Base-by-base conservation (phyloP, 2,113 vertebrate genomes). In the Zosterops pallidus region DNA sequence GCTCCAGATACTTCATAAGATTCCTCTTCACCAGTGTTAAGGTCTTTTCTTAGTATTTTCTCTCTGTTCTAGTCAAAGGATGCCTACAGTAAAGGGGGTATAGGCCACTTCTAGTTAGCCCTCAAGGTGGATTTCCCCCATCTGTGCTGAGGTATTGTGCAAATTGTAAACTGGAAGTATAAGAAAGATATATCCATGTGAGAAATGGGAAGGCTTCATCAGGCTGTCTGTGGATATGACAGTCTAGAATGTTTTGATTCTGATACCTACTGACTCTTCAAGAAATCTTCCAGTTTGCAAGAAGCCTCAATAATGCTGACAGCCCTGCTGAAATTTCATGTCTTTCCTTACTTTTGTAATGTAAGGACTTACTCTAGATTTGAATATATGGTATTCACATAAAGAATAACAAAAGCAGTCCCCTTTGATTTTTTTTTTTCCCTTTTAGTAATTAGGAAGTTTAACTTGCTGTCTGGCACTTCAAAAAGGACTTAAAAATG, bases 391-490 rank as follows among this genome's bases (percentile, higher is more conserved):
- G 12, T 63, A 21, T 14, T 47, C 11, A 50, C 13, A 19, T 9
- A 42, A 22, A 78, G 31, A 86, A 77, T 47, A 82, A 83, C 29
- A 37, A 81, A 71, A 77, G 28, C 37, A 53, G 6, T 35, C 12
- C 6, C 4, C 4, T 37, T 39, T 33, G 23, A 20, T 13, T 26
- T 29, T 25, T 31, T 63, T n/a, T 39, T 52, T 44, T 33, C 53
- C 9, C 24, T 74, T 49, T 29, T 33, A n/a, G 35, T 53, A 83
- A 80, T 89, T 93, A 65, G 59, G 67, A 91, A 87, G 92, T 86
- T 92, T 95, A 78, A 80, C 72, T 88, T 94, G 85, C 68, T 83
- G 63, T 93, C 92, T 85, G 79, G 41, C 79, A 79, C 88, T 96
- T 83, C 9, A 35, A 62, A 92, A 84, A 82, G 65, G 52, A 44